Evolutionary conservation across 2,888 invertebrate species (phyloP), one percentile per base, ranked within the genome.

Genomic region (Lycia hirtaria): DNA sequence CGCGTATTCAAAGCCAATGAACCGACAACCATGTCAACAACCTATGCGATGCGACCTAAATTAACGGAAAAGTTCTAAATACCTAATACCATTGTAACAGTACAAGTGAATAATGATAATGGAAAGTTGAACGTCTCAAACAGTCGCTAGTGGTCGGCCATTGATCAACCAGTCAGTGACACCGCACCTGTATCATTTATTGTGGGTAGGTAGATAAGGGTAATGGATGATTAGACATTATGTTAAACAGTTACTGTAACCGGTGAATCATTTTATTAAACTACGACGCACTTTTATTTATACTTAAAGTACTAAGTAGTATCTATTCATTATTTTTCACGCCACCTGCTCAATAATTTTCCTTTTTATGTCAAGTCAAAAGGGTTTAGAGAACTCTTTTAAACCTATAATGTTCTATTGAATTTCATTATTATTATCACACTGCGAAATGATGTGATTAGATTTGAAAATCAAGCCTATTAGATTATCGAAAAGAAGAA

Each of bases 191-290:
- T 9, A 10, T 19, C 22, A 10, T 20, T 9, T 43, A 43, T 44
- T 28, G 24, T 15, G n/a, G n/a, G 35, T 26, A 35, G 14, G 44
- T 35, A 44, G 50, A 59, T 64, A 60, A 54, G 58, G 51, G 33
- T 40, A 59, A 53, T 60, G 35, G 54, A 52, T 40, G 55, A 58
- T 56, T 53, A 33, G 20, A 26, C 63, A 64, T 60, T 55, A 45
- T 47, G 47, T n/a, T 30, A 35, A 48, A 44, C 32, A 55, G 20
- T 28, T 48, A 38, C 33, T 9, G 54, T 40, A 32, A 48, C 26
- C 20, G n/a, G 32, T 45, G 53, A 53, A 24, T 53, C 45, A 53
- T 30, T 20, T 35, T 12, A 41, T 56, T 51, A 32, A 37, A 19
- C 37, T 40, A 15, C n/a, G n/a, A n/a, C n/a, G n/a, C n/a, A n/a